Percentiles rank a stretch among this genome's conserved stretches.
Evolutionary conservation across 2,113 vertebrate species (phyloP).

Genomic region (Coptodon bakossiorum): DNA sequence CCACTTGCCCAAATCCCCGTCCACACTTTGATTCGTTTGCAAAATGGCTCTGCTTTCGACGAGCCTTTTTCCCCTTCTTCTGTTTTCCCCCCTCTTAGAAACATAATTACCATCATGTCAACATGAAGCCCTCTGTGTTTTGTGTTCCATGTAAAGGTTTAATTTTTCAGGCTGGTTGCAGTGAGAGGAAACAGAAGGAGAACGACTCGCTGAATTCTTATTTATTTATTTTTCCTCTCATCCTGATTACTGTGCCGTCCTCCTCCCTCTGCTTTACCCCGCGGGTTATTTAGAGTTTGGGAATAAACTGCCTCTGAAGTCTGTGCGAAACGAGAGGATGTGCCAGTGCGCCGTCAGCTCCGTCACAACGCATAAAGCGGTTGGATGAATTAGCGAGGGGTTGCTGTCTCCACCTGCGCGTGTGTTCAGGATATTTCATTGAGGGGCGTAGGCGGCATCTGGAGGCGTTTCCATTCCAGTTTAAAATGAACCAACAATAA

Average conservation of each 20-base stretch:
- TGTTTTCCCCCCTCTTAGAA: not conserved
- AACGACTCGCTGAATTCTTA: not conserved
- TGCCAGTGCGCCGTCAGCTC: not conserved
- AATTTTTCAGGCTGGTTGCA: not conserved
- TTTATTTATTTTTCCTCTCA: not conserved
- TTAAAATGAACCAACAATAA: not conserved
- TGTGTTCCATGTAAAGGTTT: not conserved
- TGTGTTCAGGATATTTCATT: not conserved
- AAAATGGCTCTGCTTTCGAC: not conserved
- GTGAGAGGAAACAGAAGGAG: not conserved
- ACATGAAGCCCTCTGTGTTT: not conserved
- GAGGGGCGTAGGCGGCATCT: not conserved
- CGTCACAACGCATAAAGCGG: not conserved
- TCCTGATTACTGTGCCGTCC: not conserved
- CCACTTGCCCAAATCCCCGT: not conserved
- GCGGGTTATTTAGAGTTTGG: not conserved
- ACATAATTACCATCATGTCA: not conserved
- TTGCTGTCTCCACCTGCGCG: not conserved
- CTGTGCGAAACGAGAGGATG: not conserved
- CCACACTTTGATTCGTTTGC: not conserved
- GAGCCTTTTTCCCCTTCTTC: not conserved
- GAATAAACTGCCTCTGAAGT: slow-evolving; percentile 4
- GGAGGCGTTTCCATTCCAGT: not conserved
- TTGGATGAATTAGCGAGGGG: not conserved
- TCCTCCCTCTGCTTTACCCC: not conserved